A percentile compares a stretch with the other conserved stretches of the same genome.
phyloP scores from a whole-genome alignment of 2,113 vertebrate genomes.

The Xenotilapia caudafasciata region DNA sequence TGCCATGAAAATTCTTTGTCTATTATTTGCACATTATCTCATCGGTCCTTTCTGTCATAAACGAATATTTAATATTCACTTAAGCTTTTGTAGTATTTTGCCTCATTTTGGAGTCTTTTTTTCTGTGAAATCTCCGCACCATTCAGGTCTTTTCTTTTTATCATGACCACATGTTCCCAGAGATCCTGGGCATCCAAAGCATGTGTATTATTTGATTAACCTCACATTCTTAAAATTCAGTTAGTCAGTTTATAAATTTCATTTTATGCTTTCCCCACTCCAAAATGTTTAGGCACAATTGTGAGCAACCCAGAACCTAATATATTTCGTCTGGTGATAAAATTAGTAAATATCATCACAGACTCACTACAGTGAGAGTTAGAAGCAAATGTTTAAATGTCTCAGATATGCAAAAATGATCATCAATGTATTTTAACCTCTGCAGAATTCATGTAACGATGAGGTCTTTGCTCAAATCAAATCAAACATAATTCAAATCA shows the following conservation, averaged over 20 bases:
- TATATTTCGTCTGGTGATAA: background rate
- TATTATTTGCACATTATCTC: background rate
- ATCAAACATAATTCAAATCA: accelerated
- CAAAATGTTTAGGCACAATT: background rate
- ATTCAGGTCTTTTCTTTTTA: background rate
- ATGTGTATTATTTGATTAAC: background rate
- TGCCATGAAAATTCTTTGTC: background rate
- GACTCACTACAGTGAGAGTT: background rate
- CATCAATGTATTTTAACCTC: background rate
- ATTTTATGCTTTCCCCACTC: background rate
- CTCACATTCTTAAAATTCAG: background rate
- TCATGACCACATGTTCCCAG: background rate
- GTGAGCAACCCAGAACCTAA: background rate
- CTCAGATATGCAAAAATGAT: background rate
- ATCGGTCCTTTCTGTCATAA: background rate
- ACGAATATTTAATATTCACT: background rate
- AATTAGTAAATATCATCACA: background rate
- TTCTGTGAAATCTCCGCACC: background rate
- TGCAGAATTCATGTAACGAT: background rate
- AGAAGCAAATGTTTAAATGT: background rate
- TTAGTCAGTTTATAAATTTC: background rate
- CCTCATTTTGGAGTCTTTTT: background rate
- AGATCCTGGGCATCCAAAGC: background rate
- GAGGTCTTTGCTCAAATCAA: background rate
- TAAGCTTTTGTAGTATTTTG: background rate